A percentile compares a stretch with the other conserved stretches of the same genome.
phyloP scores from a whole-genome alignment of 2,888 invertebrate species.

The Cancer borealis region DNA sequence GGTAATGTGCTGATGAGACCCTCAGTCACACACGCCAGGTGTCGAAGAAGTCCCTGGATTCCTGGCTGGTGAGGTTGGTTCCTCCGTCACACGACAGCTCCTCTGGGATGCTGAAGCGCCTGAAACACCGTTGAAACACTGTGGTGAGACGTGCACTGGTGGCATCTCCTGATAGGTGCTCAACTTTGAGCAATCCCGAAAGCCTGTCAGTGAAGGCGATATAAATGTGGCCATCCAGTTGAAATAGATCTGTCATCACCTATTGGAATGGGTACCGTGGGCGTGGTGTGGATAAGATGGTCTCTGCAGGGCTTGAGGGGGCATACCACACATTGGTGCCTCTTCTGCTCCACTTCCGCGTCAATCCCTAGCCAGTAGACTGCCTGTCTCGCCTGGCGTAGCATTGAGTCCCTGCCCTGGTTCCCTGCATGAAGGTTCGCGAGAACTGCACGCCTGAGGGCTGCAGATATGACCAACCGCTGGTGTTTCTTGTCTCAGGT shows the following conservation, averaged over 20 bases:
- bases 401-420: neutral
- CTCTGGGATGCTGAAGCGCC: too few species aligned
- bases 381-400: neutral
- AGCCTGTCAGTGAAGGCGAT: neutral
- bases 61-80: too few species aligned
- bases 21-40: too few species aligned
- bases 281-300: neutral
- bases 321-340: neutral
- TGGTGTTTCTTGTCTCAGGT: neutral
- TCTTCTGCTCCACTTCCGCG: neutral
- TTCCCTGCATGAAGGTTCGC: neutral
- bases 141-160: neutral
- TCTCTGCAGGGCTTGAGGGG: neutral
- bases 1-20: too few species aligned
- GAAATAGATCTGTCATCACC: conserved; percentile 3
- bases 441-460: neutral
- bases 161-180: neutral
- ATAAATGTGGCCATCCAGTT: neutral
- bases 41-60: too few species aligned
- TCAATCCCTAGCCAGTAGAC: conserved; percentile 46
- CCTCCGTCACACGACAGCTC: too few species aligned
- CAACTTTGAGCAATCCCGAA: too few species aligned
- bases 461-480: neutral
- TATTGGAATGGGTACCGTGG: conserved; percentile 46
- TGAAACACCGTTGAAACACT: neutral